These are phyloP conservation scores for Irena cyanogastra DNA, from an alignment of 2,113 vertebrate genomes.

Conservation along the genomic window DNA sequence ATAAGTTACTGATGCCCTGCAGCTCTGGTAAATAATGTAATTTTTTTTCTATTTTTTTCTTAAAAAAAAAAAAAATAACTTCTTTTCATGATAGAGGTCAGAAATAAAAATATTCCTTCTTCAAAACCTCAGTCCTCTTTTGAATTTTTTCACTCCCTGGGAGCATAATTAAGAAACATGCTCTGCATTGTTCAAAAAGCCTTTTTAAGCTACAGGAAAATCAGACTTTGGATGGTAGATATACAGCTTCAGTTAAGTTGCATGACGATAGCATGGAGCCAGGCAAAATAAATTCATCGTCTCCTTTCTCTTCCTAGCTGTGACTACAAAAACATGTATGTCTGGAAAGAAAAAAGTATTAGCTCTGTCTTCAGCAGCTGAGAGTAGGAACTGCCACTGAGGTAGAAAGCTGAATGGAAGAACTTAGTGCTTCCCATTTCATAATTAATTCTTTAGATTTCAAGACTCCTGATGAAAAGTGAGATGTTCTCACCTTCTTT, in stretches of 20 bases:
- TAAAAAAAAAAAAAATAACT: rapidly evolving
- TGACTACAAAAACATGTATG: not conserved
- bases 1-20: not conserved
- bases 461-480: not conserved
- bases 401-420: not conserved
- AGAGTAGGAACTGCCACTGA: not conserved
- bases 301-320: not conserved
- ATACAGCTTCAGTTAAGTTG: not conserved
- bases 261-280: not conserved
- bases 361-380: not conserved
- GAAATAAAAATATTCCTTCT: not conserved
- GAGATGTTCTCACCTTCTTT: not conserved
- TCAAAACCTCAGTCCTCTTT: not conserved
- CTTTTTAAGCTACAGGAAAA: not conserved
- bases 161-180: constrained; percentile 13
- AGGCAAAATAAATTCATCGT: not conserved
- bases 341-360: not conserved
- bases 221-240: not conserved
- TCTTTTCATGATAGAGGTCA: not conserved
- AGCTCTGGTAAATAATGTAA: not conserved
- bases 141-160: not conserved
- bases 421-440: not conserved
- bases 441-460: not conserved
- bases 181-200: not conserved
- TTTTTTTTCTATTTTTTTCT: not conserved